A percentile compares a stretch with the other conserved stretches of the same genome.
These are phyloP conservation scores for Phenacoccus solenopsis DNA, from an alignment of 1,140 invertebrate genomes.

Conservation along the genomic window DNA sequence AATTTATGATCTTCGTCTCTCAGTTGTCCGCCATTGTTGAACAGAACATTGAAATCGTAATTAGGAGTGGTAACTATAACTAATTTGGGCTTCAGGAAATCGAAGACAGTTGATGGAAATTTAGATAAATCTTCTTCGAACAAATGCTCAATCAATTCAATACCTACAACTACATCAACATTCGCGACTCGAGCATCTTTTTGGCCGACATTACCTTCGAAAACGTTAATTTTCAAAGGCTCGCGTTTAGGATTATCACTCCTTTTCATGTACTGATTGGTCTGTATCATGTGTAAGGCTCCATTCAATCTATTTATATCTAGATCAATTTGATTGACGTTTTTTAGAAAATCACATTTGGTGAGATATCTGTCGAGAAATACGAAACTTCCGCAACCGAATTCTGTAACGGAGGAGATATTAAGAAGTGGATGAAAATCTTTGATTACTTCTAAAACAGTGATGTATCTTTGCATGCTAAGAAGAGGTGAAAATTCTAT, in stretches of 20 bases:
- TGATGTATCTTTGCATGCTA: background rate
- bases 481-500: background rate
- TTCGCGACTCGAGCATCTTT: background rate
- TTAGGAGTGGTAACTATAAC: background rate
- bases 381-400: background rate
- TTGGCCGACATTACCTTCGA: background rate
- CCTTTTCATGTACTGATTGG: background rate
- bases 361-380: background rate
- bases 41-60: background rate
- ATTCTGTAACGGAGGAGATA: background rate
- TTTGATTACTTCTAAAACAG: background rate
- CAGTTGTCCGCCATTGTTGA: background rate
- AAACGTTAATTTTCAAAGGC: background rate
- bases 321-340: background rate
- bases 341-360: background rate
- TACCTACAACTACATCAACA: background rate
- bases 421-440: background rate
- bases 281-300: background rate
- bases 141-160: conserved; percentile 2
- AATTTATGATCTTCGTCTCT: conserved; percentile 1
- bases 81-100: background rate
- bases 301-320: background rate
- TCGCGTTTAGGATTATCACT: background rate
- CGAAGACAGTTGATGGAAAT: background rate
- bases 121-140: background rate